Base-by-base conservation (phyloP, 2,888 invertebrate genomes). In the Eulithis testata region DNA sequence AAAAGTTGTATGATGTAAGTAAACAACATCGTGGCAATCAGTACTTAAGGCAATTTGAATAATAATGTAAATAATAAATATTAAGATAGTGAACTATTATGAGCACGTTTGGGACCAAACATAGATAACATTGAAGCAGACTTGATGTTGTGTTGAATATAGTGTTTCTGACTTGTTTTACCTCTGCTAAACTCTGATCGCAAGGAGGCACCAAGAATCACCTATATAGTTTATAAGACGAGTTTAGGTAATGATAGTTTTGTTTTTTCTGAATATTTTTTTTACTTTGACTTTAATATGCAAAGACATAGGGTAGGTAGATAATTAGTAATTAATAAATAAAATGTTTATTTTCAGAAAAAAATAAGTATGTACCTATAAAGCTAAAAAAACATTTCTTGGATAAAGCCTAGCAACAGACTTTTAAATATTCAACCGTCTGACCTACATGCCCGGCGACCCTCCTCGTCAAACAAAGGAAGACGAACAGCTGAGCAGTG, bases 401-500 rank as follows among this genome's bases (percentile, higher is more conserved):
- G 11, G 40, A 59, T 45, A 43, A 36, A 51, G n/a, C 59, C 31
- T 40, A 59, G 63, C 63, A 63, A 65, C 63, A 69, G 69, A 8
- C 27, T 36, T 58, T 71, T 58, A 67, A 67, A 65, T 64, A 69
- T 68, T 70, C 63, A 70, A 63, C 51, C 65, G 12, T 45, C 45
- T 68, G 71, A 71, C 73, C 73, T 66, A 74, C 71, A 66, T 72
- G 65, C 65, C 60, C 51, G 67, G 65, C 66, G 57, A 56, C 65
- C 67, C 65, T 63, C 55, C 67, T 68, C 63, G 52, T 63, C 68
- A 69, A 73, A 73, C 71, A 69, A 70, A 69, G 73, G 58, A 49
- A 45, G 55, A 37, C 52, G 54, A 74, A 68, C 76, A 76, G 72
- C 74, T 73, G 74, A 74, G 59, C 21, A 40, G 54, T 73, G 72